Percentiles rank a stretch among this genome's conserved stretches.
These are phyloP conservation scores for Rhabditophanes sp. DNA, from an alignment of 2,888 invertebrate species.

Conservation along the genomic window DNA sequence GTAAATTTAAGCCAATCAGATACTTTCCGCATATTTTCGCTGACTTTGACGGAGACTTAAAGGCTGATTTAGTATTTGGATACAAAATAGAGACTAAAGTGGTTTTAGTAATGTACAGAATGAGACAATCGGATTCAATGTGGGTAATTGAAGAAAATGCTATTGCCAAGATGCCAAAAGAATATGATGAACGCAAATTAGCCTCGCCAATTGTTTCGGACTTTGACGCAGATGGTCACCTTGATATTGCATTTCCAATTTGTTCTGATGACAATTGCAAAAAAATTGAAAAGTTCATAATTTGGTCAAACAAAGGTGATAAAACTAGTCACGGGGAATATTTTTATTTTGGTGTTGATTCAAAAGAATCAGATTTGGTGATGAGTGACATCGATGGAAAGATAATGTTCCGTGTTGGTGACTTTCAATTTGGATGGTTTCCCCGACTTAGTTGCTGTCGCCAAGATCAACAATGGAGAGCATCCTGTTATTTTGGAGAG, in stretches of 20 bases:
- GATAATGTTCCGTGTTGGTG: constrained; percentile 30
- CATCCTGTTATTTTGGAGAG: constrained; percentile 21
- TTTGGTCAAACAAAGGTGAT: constrained; percentile 11
- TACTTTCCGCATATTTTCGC: constrained; percentile 21
- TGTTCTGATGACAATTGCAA: constrained; percentile 18
- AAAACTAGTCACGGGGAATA: not conserved
- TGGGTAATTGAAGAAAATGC: too few species aligned
- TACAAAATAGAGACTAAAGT: too few species aligned
- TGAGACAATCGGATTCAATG: too few species aligned
- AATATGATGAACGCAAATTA: too few species aligned
- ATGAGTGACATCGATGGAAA: constrained; percentile 2
- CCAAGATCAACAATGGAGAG: constrained; percentile 8
- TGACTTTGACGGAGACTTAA: constrained; percentile 21
- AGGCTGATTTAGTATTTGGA: constrained; percentile 33
- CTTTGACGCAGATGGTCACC: constrained; percentile 26
- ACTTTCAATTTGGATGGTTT: constrained; percentile 34
- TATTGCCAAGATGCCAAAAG: too few species aligned
- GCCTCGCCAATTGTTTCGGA: constrained; percentile 27
- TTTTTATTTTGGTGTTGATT: constrained; percentile 2
- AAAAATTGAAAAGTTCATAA: constrained; percentile 12
- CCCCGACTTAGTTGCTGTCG: constrained; percentile 29
- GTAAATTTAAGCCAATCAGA: constrained; percentile 1
- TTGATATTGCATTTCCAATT: constrained; percentile 30
- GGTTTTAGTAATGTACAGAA: too few species aligned
- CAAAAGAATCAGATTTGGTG: constrained; percentile 10